phyloP scores from a whole-genome alignment of 2,797 vertebrate genomes.

The Notamacropus eugenii region DNA sequence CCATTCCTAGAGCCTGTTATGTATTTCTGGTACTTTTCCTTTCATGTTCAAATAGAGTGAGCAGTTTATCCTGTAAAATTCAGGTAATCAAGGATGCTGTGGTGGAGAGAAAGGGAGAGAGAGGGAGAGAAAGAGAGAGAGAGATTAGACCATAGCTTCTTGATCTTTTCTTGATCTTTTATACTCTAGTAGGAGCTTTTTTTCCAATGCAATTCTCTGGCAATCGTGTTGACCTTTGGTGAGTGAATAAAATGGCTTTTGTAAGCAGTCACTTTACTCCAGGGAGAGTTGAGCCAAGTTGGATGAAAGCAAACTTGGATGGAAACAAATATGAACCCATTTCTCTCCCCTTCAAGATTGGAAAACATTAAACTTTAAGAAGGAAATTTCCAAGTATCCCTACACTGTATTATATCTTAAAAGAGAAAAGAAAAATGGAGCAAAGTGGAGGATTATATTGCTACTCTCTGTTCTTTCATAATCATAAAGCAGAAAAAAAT shows the following conservation, averaged over 20 bases:
- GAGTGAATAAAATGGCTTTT: conserved; percentile 2
- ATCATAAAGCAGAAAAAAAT: background rate
- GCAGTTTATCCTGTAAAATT: conserved; percentile 40
- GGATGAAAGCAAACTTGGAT: background rate
- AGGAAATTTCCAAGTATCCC: background rate
- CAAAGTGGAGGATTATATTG: background rate
- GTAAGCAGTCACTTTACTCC: background rate
- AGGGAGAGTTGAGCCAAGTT: background rate
- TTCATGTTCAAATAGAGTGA: conserved; percentile 18
- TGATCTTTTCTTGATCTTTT: background rate
- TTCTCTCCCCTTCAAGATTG: background rate
- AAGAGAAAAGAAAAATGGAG: background rate
- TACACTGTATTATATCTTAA: conserved; percentile 17
- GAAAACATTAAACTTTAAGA: conserved; percentile 23
- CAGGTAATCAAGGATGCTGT: background rate
- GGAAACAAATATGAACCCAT: background rate
- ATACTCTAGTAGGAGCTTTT: background rate
- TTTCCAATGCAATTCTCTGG: background rate
- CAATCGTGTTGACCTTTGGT: background rate
- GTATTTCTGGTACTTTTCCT: conserved; percentile 14
- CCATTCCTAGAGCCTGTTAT: background rate
- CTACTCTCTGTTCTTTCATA: background rate
- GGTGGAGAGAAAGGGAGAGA: background rate
- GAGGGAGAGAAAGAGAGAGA: background rate
- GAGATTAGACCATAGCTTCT: conserved; percentile 6